These are phyloP conservation scores for Eudemis profundana DNA, from an alignment of 2,888 invertebrate species.

Conservation along the genomic window DNA sequence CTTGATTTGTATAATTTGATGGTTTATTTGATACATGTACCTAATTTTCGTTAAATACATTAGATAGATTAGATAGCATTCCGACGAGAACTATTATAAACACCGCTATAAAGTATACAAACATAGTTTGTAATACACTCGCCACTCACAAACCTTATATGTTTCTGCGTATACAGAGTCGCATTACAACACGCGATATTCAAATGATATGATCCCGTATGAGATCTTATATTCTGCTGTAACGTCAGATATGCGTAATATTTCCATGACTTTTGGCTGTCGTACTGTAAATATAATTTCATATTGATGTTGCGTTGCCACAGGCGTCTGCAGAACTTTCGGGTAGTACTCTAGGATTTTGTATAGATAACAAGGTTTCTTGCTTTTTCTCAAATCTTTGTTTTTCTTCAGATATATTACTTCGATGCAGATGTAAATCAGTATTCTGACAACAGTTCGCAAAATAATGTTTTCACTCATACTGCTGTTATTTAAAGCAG, in stretches of 20 bases:
- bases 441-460: too few species aligned
- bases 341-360: background rate
- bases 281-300: constrained; percentile 16
- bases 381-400: too few species aligned
- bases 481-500: too few species aligned
- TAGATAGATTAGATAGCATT: too few species aligned
- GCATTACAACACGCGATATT: constrained; percentile 29
- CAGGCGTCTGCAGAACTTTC: background rate
- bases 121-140: background rate
- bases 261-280: constrained; percentile 21
- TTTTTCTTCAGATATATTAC: too few species aligned
- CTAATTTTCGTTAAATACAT: too few species aligned
- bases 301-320: constrained; percentile 23
- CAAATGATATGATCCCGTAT: constrained; percentile 33
- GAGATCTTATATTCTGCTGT: constrained; percentile 20
- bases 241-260: constrained; percentile 17
- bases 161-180: constrained; percentile 2
- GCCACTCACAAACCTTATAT: constrained; percentile 9
- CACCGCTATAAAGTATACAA: background rate
- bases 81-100: too few species aligned
- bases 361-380: background rate
- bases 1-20: too few species aligned
- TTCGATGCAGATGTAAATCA: too few species aligned
- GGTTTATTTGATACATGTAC: too few species aligned
- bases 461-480: too few species aligned